These are phyloP conservation scores for Melipona beecheii DNA, from an alignment of 2,888 invertebrate species.

Conservation along the genomic window DNA sequence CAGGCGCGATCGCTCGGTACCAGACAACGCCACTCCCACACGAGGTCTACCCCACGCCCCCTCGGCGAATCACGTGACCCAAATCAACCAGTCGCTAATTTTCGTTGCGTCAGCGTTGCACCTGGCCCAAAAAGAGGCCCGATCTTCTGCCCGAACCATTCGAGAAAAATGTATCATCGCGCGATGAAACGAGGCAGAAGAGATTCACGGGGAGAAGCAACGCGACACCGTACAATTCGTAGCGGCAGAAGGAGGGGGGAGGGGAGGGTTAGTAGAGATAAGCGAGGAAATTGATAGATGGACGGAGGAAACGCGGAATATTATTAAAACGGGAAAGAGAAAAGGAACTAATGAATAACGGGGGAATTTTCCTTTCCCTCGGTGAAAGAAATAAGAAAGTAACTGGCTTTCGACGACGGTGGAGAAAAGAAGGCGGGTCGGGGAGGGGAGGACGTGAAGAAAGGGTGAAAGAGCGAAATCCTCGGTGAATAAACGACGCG, in stretches of 20 bases:
- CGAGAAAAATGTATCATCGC: not conserved
- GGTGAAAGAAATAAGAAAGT: slow-evolving; percentile 60
- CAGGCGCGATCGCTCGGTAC: too few relatives aligned
- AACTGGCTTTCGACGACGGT: slow-evolving; percentile 35
- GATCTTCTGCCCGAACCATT: too few relatives aligned
- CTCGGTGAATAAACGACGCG: slow-evolving; percentile 61
- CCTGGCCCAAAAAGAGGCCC: too few relatives aligned
- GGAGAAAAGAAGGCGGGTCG: not conserved
- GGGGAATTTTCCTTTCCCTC: slow-evolving; percentile 32
- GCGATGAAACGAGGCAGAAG: not conserved
- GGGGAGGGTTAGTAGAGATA: not conserved
- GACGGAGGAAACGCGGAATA: slow-evolving; percentile 47
- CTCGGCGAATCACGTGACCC: too few relatives aligned
- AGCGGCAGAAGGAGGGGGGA: not conserved
- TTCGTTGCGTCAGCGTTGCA: too few relatives aligned
- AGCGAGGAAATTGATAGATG: slow-evolving; percentile 47
- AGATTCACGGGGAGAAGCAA: not conserved
- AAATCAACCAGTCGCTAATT: too few relatives aligned
- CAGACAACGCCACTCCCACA: too few relatives aligned
- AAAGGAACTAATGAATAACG: slow-evolving; percentile 61
- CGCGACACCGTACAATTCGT: slow-evolving; percentile 11
- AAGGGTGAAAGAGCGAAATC: slow-evolving; percentile 45
- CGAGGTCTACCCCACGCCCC: too few relatives aligned
- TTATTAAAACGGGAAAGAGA: slow-evolving; percentile 40
- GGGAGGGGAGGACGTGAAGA: not conserved